Evolutionary conservation across 2,797 vertebrate species (phyloP), one percentile per base, ranked within the genome.

Genomic region (Choloepus didactylus): DNA sequence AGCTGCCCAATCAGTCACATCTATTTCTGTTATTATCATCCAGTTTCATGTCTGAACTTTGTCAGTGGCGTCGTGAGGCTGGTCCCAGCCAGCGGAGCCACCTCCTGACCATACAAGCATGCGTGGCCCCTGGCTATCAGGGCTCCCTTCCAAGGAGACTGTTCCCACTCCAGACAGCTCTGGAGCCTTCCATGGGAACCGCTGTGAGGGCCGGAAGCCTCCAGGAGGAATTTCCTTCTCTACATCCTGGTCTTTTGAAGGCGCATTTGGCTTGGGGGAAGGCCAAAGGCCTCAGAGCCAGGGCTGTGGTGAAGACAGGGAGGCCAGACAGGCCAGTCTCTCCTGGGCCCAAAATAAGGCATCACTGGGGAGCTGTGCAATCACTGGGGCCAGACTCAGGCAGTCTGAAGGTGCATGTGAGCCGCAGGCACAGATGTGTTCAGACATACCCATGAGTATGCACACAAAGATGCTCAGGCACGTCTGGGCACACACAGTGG

Each of bases 161-260:
- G 19, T 64, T 73, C 56, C 56, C 21, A 19, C 9, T 14, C 9
- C 18, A 1, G n/a, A 62, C 41, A 60, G 67, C 5, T 31, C 67
- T 41, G 66, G 81, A 35, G 19, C 27, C 91, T 35, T 75, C 87
- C 29, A 1, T 54, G n/a, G 81, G 59, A 64, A 41, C 6, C 1
- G 18, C 27, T 2, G 8, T 21, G 81, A 76, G 44, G 23, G 27
- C 59, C 0, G 0, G 44, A 79, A 66, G 56, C 38, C 19, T 6
- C 90, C 3, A 21, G 64, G 41, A 75, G 54, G 46, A 56, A 60
- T 59, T 88, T 72, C 77, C 85, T 92, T 31, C 49, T 9, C 66
- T 16, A 41, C 18, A n/a, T 35, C 72, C 66, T 35, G n/a, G 70
- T 84, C 84, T 79, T 85, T 31, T 31, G 84, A 80, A 96, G 72